Percentiles rank a stretch among this genome's conserved stretches.
Conservation (phyloP, 2,797 vertebrate genomes). For the Amphiprion clarkii region DNA sequence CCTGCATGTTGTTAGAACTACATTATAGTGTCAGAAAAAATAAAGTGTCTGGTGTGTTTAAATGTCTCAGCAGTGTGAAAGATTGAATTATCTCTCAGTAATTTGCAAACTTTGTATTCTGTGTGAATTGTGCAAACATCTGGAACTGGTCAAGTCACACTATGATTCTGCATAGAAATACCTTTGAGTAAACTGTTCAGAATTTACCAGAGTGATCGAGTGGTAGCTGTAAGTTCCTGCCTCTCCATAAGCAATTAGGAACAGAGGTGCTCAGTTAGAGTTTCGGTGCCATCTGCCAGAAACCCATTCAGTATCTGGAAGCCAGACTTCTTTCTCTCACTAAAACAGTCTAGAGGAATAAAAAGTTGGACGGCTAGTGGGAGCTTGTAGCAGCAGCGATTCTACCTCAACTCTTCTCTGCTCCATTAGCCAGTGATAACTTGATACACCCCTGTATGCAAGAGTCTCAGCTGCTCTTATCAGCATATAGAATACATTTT, state of each 20-base stretch:
- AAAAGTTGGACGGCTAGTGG: slow-evolving; percentile 31
- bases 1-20: too few relatives aligned
- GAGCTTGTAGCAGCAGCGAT: slow-evolving; percentile 37
- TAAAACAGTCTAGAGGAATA: slow-evolving; percentile 44
- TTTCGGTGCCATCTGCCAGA: slow-evolving; percentile 68
- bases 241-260: slow-evolving; percentile 52
- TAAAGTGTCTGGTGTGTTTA: too few relatives aligned
- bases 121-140: too few relatives aligned
- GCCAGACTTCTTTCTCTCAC: slow-evolving; percentile 47
- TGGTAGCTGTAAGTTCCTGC: slow-evolving; percentile 58
- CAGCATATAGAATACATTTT: neutral
- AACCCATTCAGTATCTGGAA: slow-evolving; percentile 69
- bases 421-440: slow-evolving; percentile 10
- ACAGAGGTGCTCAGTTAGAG: slow-evolving; percentile 74
- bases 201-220: slow-evolving; percentile 63
- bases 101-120: too few relatives aligned
- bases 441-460: slow-evolving; percentile 5
- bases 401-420: slow-evolving; percentile 39
- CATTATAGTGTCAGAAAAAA: too few relatives aligned
- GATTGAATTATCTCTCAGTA: too few relatives aligned
- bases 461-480: neutral
- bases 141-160: neutral
- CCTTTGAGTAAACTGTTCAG: slow-evolving; percentile 57
- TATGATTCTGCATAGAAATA: slow-evolving; percentile 57
- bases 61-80: too few relatives aligned